phyloP scores from a whole-genome alignment of 2,888 invertebrate species.

The Litoditis marina region DNA sequence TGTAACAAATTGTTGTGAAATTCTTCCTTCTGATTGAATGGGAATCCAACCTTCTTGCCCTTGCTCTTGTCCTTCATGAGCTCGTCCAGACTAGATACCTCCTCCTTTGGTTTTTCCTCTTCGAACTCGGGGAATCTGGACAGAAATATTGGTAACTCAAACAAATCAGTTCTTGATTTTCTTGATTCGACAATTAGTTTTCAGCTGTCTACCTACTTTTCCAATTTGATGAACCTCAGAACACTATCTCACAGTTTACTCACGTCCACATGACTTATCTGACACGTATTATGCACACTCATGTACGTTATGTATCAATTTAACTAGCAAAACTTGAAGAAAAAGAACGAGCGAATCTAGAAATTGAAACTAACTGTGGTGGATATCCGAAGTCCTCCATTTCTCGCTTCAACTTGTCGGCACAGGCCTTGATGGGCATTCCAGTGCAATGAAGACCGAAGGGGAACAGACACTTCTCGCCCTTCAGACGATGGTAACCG shows the following conservation, averaged over 20 bases:
- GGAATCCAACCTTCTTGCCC: constrained; percentile 76
- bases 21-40: no score
- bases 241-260: no score
- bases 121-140: constrained; percentile 43
- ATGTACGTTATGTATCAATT: no score
- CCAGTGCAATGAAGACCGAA: constrained; percentile 99
- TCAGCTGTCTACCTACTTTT: no score
- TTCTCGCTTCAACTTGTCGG: constrained; percentile 92
- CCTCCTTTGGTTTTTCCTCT: constrained; percentile 64
- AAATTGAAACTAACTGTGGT: constrained; percentile 69
- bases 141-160: no score
- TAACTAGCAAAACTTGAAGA: background rate
- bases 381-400: constrained; percentile 87
- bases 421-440: constrained; percentile 98
- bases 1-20: no score
- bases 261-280: background rate
- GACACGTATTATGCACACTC: no score
- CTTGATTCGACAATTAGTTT: no score
- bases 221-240: no score
- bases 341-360: background rate
- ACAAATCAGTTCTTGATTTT: no score
- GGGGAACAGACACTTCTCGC: constrained; percentile 86
- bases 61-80: constrained; percentile 80
- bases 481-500: constrained; percentile 85
- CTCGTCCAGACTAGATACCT: constrained; percentile 52